Evolutionary conservation across 2,113 vertebrate genomes (phyloP), one percentile per base, ranked within the genome.

Genomic region (Vanacampus margaritifer): DNA sequence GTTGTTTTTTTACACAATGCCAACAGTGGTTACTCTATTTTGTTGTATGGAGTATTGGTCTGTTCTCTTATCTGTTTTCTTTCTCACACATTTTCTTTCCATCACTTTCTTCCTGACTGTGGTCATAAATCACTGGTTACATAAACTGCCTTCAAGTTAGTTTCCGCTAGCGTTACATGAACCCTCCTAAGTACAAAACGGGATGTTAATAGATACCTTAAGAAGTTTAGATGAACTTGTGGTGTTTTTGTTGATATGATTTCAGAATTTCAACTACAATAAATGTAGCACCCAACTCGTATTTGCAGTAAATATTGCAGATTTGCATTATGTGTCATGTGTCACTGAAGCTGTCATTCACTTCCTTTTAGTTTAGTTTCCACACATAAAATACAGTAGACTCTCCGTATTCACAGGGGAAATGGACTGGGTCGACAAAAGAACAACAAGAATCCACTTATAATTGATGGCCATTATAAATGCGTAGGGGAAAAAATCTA

Each of bases 111-210:
- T 69, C 45, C 58, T 58, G 58, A 59, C 63, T 69, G 32, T 54
- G 68, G 50, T 74, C 80, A 82, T 87, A 86, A 88, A 87, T 87
- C 87, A 83, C 39, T 64, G 32, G 73, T 90, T 86, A 83, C 72
- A 85, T 87, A 84, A 90, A 87, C 84, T 75, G 72, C 75, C 69
- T 78, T 86, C 76, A 81, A 82, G 56, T 79, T 72, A 82, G 84
- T 85, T 83, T 87, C 82, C 85, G 86, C 72, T 65, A 66, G 39
- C 57, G 79, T 82, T 84, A 83, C 78, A 79, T 75, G 79, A 75
- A 75, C 67, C 73, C 67, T 60, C 75, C 71, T 35, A 67, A 84
- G 79, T 68, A 69, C 62, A 67, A 70, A 75, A 79, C 79, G 81
- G 65, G 81, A 84, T 78, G 82, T 84, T 79, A n/a, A 76, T 16